Evolutionary conservation across 1,140 invertebrate genomes (phyloP).

Genomic region (Cyphomyrmex costatus): DNA sequence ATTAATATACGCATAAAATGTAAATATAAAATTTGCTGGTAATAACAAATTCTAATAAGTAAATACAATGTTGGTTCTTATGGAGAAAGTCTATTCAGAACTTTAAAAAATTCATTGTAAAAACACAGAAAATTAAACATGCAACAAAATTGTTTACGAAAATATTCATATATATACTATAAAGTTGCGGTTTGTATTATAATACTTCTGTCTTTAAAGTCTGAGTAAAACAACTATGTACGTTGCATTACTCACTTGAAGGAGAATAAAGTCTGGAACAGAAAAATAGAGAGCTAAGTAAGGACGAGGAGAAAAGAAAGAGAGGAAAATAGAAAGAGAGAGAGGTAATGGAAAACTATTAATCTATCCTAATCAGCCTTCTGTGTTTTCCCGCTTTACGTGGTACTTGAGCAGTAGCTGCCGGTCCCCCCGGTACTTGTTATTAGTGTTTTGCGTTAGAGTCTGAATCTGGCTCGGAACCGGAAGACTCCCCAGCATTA

Average conservation of each 20-base stretch:
- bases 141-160: slow-evolving; percentile 55
- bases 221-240: slow-evolving; percentile 72
- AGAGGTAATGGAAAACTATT: slow-evolving; percentile 74
- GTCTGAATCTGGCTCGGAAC: slow-evolving; percentile 85
- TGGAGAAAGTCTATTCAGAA: neutral
- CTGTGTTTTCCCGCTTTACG: slow-evolving; percentile 85
- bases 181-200: slow-evolving; percentile 34
- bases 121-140: slow-evolving; percentile 46
- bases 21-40: slow-evolving; percentile 14
- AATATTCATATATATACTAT: slow-evolving; percentile 69
- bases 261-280: neutral
- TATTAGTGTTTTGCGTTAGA: slow-evolving; percentile 82
- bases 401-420: slow-evolving; percentile 86
- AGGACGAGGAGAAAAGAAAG: slow-evolving; percentile 26
- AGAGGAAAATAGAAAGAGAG: slow-evolving; percentile 61
- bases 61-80: slow-evolving; percentile 11
- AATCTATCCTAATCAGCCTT: slow-evolving; percentile 87
- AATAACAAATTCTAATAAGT: slow-evolving; percentile 1
- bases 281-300: neutral
- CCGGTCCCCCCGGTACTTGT: slow-evolving; percentile 80
- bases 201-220: slow-evolving; percentile 72
- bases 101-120: slow-evolving; percentile 23
- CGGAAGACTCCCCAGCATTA: slow-evolving; percentile 84
- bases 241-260: slow-evolving; percentile 37
- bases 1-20: slow-evolving; percentile 16